These are phyloP conservation scores for Cassiopea xamachana DNA, from an alignment of 30 jellyfish, hydroid and myxozoan species.

Conservation along the genomic window DNA sequence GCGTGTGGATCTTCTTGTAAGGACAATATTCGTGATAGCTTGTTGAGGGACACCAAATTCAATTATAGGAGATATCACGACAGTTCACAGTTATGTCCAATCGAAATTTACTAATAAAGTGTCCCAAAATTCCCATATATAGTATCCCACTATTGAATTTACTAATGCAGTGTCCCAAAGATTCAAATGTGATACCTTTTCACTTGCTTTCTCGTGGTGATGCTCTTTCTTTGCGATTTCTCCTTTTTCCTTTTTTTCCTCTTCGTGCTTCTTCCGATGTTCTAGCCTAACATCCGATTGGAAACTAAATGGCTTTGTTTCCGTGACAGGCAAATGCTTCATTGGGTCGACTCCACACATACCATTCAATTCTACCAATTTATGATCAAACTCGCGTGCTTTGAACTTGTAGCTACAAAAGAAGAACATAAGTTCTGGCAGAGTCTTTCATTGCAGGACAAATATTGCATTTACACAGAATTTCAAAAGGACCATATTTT, in stretches of 20 bases:
- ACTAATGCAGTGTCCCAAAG: no score
- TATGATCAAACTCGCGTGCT: conserved; percentile 84
- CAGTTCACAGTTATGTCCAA: no score
- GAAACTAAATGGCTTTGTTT: conserved; percentile 78
- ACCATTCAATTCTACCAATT: conserved; percentile 72
- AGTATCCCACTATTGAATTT: no score
- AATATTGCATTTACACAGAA: no score
- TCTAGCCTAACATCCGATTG: conserved; percentile 71
- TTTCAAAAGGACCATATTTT: no score
- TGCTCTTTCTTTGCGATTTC: conserved; percentile 1
- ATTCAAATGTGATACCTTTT: neutral
- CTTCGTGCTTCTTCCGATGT: conserved; percentile 69
- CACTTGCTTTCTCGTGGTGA: conserved; percentile 16
- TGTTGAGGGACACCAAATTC: no score
- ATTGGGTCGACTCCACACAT: conserved; percentile 69
- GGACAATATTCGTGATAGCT: no score
- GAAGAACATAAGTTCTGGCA: neutral
- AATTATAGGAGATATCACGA: no score
- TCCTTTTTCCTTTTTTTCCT: conserved; percentile 26
- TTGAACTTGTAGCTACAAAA: conserved; percentile 78
- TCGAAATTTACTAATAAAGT: no score
- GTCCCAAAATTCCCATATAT: no score
- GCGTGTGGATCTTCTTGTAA: no score
- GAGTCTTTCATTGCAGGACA: neutral
- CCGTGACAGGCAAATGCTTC: conserved; percentile 68